A percentile compares a stretch with the other conserved stretches of the same genome.
Conservation (phyloP, 1,140 invertebrate genomes). For the Cheumatopsyche charites region DNA sequence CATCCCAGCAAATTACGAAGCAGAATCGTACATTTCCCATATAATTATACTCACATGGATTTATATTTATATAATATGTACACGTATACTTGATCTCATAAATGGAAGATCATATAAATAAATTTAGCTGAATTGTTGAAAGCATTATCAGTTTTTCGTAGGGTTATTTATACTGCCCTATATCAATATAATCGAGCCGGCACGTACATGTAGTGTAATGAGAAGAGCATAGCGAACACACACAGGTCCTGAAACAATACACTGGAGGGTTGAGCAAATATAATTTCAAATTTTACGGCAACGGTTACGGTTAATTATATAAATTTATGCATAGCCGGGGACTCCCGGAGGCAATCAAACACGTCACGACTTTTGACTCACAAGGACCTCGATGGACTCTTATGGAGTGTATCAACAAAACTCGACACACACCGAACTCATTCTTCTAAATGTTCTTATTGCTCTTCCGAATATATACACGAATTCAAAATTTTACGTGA, state of each 20-base stretch:
- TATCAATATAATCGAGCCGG: not conserved
- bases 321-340: conserved; percentile 36
- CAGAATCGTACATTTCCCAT: too few species aligned
- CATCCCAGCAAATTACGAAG: too few species aligned
- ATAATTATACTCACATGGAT: too few species aligned
- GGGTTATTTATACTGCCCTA: not conserved
- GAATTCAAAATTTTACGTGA: too few species aligned
- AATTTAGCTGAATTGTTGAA: not conserved
- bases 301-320: conserved; percentile 34
- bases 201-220: not conserved
- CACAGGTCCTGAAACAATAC: conserved; percentile 16
- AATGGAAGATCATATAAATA: too few species aligned
- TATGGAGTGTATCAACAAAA: not conserved
- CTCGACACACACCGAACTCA: conserved; percentile 1
- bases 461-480: too few species aligned
- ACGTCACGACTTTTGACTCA: conserved; percentile 35
- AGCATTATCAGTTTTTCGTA: not conserved
- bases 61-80: too few species aligned
- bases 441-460: too few species aligned
- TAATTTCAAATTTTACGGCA: conserved; percentile 33
- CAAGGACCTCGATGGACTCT: conserved; percentile 15
- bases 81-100: too few species aligned
- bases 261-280: conserved; percentile 27
- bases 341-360: conserved; percentile 30
- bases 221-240: not conserved